phyloP scores from a whole-genome alignment of 2,797 vertebrate genomes.

The Scolopax rusticola region DNA sequence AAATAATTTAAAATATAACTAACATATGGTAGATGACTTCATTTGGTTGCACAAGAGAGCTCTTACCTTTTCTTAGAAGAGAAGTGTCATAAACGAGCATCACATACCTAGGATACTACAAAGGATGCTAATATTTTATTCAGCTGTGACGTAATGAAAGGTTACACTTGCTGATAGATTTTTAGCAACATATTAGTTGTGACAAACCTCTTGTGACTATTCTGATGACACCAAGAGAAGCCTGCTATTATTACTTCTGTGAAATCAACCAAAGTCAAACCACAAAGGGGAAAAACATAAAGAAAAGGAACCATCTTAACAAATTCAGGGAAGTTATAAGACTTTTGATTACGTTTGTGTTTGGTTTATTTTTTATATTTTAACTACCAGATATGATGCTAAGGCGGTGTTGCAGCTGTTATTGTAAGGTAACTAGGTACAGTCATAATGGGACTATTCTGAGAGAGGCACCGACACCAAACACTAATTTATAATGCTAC shows the following conservation, averaged over 20 bases:
- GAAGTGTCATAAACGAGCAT: not conserved
- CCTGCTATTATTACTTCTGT: not conserved
- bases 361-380: not conserved
- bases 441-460: not conserved
- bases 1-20: not conserved
- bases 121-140: not conserved
- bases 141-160: not conserved
- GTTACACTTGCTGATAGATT: not conserved
- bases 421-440: not conserved
- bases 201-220: not conserved
- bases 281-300: not conserved
- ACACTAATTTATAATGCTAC: not conserved
- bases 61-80: not conserved
- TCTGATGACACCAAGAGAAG: not conserved
- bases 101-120: not conserved
- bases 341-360: not conserved
- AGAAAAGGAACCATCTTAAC: not conserved
- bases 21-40: not conserved
- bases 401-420: not conserved
- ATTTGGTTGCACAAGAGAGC: conserved; percentile 12
- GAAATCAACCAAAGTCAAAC: not conserved
- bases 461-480: not conserved
- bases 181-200: not conserved
- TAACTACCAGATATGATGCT: not conserved
- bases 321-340: not conserved